These are phyloP conservation scores for Patiria pectinifera DNA, from an alignment of 53 echinoderm and acorn worm genomes.

Conservation along the genomic window DNA sequence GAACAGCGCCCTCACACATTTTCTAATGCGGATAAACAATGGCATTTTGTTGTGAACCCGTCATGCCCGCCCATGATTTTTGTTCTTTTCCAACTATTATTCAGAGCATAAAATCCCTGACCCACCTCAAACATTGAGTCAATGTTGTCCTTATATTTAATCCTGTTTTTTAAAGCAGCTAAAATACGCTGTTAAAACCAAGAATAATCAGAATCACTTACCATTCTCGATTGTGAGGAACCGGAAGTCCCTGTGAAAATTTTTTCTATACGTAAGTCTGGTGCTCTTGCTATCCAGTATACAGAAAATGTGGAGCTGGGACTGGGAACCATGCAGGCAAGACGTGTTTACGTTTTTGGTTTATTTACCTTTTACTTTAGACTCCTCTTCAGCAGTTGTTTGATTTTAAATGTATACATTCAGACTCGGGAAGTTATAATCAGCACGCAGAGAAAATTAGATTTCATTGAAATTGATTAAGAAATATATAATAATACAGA, in stretches of 20 bases:
- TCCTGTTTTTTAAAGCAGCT: neutral
- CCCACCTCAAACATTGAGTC: neutral
- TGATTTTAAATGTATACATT: neutral
- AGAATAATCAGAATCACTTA: neutral
- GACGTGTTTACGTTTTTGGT: constrained; percentile 6
- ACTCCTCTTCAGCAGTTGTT: neutral
- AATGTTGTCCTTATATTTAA: neutral
- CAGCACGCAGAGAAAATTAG: too few relatives aligned
- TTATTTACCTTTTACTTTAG: neutral
- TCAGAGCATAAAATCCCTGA: too few relatives aligned
- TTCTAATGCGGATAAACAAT: too few relatives aligned
- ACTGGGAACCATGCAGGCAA: constrained; percentile 8
- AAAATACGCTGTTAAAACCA: neutral
- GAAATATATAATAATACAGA: too few relatives aligned
- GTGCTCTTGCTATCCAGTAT: neutral
- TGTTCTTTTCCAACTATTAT: too few relatives aligned
- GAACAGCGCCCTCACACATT: too few relatives aligned
- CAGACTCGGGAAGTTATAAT: neutral
- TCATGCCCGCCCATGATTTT: too few relatives aligned
- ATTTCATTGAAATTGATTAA: too few relatives aligned
- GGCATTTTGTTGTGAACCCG: too few relatives aligned
- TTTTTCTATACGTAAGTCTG: neutral
- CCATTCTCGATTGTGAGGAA: neutral
- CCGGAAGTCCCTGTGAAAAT: neutral
- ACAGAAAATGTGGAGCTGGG: neutral